Base-by-base conservation (phyloP, 2,888 invertebrate species). In the Sinhomidia bicolor region DNA sequence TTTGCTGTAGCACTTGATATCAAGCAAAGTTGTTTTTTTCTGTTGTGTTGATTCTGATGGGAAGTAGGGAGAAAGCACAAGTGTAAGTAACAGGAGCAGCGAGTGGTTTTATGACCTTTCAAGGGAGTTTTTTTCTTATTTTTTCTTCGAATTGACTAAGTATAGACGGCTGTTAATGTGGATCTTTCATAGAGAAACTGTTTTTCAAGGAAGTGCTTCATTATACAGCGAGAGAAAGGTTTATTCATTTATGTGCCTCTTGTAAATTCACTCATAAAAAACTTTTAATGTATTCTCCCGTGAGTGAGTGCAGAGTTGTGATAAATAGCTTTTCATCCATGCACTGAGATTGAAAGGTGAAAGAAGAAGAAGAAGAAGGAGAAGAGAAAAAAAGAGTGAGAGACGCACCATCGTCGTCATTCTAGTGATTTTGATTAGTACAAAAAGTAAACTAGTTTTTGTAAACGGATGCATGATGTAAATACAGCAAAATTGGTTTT, bases 241-340 rank as follows among this genome's bases (percentile, higher is more conserved):
- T 41, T n/a, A 44, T 71, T 71, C 44, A 23, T 71, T 71, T 47
- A 71, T 71, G 41, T 71, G 36, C 44, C 44, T 17, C 71, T 71
- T 71, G 71, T 71, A 71, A 71, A 44, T 71, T 44, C 23, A 44
- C 71, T 44, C 71, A 71, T 44, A 41, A 41, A 23, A 71, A 71
- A 71, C 36, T 71, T 71, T 26, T 44, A 71, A 71, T 41, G 44
- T n/a, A 23, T 71, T 44, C 71, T 41, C 44, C 14, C 71, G 17
- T 44, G 23, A 44, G 68, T 32, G 62, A 62, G 68, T 41, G 68
- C 41, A 41, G 68, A 68, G 36, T 36, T 68, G 36, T 62, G 62
- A 62, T 62, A 62, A 62, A 62, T 62, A 14, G 62, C 32, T 62
- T 62, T 62, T 32, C 32, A 29, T 65, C n/a, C n/a, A n/a, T n/a